These are phyloP conservation scores for Scopus umbretta DNA, from an alignment of 2,113 vertebrate species.

Conservation along the genomic window DNA sequence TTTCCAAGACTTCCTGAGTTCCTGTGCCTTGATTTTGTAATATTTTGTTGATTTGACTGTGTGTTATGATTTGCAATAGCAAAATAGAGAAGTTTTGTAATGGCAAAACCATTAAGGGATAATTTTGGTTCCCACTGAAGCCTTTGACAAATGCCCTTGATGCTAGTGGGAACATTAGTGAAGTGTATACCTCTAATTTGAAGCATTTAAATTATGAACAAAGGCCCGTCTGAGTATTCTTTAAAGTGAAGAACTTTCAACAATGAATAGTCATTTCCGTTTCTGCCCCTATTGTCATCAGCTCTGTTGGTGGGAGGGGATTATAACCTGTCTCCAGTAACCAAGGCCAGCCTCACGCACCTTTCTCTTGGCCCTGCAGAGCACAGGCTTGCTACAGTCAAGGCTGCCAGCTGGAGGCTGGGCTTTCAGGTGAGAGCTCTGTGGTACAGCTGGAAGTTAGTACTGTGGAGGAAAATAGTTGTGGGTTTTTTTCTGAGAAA, in stretches of 20 bases:
- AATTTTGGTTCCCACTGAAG: neutral
- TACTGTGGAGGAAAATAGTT: fast-evolving
- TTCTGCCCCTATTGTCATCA: neutral
- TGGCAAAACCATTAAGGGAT: neutral
- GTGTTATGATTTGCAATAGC: constrained; percentile 8
- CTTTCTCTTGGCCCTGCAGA: neutral
- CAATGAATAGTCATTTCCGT: neutral
- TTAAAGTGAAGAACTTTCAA: constrained; percentile 13
- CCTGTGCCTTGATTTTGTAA: neutral
- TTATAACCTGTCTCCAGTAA: neutral
- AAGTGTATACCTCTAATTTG: neutral
- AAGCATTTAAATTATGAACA: constrained; percentile 22
- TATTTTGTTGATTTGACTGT: constrained; percentile 9
- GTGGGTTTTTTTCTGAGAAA: neutral
- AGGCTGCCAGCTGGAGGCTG: neutral
- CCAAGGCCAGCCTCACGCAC: neutral
- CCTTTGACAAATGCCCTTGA: neutral
- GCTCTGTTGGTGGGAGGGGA: neutral
- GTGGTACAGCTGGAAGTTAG: neutral
- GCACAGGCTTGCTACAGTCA: neutral
- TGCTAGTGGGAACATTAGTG: neutral
- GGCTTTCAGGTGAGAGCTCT: neutral
- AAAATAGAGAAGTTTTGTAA: neutral
- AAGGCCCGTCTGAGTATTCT: constrained; percentile 2
- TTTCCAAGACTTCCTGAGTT: constrained; percentile 19